Conservation (phyloP, 1,140 invertebrate genomes). For the Calliphora vicina region DNA sequence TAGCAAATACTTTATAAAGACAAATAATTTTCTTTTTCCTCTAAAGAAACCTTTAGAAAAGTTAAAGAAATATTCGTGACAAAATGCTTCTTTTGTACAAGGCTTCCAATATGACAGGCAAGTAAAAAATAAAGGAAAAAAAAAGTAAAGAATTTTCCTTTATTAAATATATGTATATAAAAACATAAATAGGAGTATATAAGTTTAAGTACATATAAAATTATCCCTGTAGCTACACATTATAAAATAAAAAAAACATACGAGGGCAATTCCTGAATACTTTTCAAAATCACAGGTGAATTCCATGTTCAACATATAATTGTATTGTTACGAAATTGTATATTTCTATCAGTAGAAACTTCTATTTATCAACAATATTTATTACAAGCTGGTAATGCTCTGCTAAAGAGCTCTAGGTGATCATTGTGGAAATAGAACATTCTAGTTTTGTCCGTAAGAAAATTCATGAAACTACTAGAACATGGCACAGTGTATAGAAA, state of each 20-base stretch:
- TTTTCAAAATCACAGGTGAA: not conserved
- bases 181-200: not conserved
- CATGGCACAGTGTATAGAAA: no score
- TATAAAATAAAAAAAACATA: no score
- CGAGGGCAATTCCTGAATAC: not conserved
- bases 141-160: not conserved
- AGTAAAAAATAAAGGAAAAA: not conserved
- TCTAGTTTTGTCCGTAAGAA: no score
- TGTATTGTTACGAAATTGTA: no score
- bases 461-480: no score
- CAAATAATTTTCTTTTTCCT: not conserved
- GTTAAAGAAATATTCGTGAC: constrained; percentile 15
- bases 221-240: no score
- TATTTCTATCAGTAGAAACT: no score
- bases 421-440: no score
- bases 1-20: not conserved
- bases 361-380: no score
- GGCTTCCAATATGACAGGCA: not conserved
- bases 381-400: no score
- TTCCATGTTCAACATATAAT: no score
- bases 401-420: no score
- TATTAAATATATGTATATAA: constrained; percentile 5
- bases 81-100: not conserved
- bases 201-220: not conserved
- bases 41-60: not conserved